phyloP scores from a whole-genome alignment of 2,888 invertebrate species.

The Ectobius pallidus region DNA sequence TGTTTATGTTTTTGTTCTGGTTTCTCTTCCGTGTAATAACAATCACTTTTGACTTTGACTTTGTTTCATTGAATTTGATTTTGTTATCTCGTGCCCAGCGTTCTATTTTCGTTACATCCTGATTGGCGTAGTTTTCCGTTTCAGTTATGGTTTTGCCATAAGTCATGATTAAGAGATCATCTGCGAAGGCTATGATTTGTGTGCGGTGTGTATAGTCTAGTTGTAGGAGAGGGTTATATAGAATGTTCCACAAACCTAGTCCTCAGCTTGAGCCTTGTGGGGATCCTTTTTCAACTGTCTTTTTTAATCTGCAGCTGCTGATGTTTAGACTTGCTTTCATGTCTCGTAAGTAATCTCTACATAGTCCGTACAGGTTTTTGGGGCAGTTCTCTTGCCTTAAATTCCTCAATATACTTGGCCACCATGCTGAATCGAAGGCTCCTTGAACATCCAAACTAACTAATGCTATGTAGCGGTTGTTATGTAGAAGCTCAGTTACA shows the following conservation, averaged over 20 bases:
- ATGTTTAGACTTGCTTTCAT: not conserved
- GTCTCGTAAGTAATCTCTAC: not conserved
- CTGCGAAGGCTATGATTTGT: not conserved
- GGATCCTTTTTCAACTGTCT: not conserved
- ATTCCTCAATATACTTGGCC: not conserved
- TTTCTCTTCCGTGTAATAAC: not conserved
- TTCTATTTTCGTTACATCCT: not conserved
- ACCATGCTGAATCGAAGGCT: not conserved
- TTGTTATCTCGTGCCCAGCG: not conserved
- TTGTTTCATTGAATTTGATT: not conserved
- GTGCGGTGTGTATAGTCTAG: not conserved
- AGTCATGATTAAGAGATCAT: not conserved
- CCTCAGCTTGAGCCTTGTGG: not conserved
- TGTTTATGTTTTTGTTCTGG: not conserved
- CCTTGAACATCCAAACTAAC: not conserved
- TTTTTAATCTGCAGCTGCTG: not conserved
- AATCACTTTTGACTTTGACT: not conserved
- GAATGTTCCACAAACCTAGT: not conserved
- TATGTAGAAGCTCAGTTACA: not conserved
- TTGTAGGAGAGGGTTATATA: not conserved
- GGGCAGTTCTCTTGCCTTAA: not conserved
- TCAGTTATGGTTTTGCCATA: not conserved
- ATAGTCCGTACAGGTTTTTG: not conserved
- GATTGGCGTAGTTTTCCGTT: not conserved
- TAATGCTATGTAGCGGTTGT: not conserved